Base-by-base conservation (phyloP, 2,888 invertebrate genomes). In the Phymatocera aterrima region DNA sequence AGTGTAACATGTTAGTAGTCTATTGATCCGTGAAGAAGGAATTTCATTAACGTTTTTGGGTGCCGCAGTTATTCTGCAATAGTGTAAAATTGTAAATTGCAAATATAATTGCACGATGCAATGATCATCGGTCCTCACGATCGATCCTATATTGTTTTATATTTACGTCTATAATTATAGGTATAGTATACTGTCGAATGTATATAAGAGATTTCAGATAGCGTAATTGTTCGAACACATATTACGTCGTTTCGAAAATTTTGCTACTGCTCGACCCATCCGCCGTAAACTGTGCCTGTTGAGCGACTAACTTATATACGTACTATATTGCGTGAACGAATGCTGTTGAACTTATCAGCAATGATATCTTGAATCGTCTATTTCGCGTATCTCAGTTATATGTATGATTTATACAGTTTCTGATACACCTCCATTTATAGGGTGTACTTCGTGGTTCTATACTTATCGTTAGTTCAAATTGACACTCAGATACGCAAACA, bases 211-310 rank as follows among this genome's bases (percentile, higher is more conserved):
- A 37, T 37, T 18, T 37, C 61, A 37, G 37, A 37, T 10, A 0
- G n/a, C 6, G 18, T 64, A n/a, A n/a, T n/a, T n/a, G n/a, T n/a
- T n/a, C n/a, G n/a, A n/a, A n/a, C 61, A 18, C 18, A 37, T n/a
- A 43, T 43, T n/a, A n/a, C n/a, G 31, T 37, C 61, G 18, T 64
- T 34, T 10, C 37, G 34, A 37, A 64, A 18, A 64, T 64, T 64
- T 8, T 64, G 8, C n/a, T 37, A 18, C 37, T 64, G 61, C n/a
- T 64, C 37, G 5, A 64, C 61, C 37, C 34, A 64, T 64, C 61
- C 61, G n/a, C n/a, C n/a, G 61, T 64, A 15, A 37, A 64, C 37
- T 64, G 61, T 64, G 61, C 61, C 61, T 64, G 34, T 64, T 64
- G 3, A 34, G 61, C 18, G 34, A 64, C 34, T 34, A 61, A 61